These are phyloP conservation scores for Erethizon dorsatum DNA, from an alignment of 2,797 vertebrate genomes.

Conservation along the genomic window DNA sequence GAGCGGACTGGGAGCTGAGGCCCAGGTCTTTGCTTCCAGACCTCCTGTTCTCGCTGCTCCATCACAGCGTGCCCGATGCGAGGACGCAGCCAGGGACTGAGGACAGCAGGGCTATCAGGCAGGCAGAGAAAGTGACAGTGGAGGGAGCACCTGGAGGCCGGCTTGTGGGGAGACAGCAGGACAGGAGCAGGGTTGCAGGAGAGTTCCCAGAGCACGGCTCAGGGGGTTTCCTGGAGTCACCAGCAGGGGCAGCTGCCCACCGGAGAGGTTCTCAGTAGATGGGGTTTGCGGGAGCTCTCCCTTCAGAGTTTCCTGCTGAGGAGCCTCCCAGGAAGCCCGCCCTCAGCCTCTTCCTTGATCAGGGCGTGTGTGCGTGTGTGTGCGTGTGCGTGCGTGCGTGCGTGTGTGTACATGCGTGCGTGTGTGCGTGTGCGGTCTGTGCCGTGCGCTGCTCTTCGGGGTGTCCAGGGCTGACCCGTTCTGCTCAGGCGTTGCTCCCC, in stretches of 20 bases:
- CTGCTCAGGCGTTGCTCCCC: background rate
- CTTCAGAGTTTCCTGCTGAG: background rate
- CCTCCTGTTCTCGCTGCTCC: accelerated
- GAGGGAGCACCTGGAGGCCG: background rate
- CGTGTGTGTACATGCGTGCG: too few relatives aligned
- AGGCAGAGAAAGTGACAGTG: background rate
- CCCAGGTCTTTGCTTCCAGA: accelerated
- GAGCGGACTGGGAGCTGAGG: background rate
- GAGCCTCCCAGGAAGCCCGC: background rate
- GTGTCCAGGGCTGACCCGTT: accelerated
- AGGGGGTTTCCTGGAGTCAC: background rate
- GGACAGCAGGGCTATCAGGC: background rate
- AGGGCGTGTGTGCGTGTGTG: too few relatives aligned
- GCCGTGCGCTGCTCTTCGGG: background rate
- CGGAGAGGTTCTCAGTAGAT: background rate
- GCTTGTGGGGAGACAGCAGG: accelerated
- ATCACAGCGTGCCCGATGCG: accelerated
- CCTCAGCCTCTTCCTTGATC: background rate
- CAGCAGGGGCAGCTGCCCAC: background rate
- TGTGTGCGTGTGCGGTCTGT: background rate
- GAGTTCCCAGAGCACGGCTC: accelerated
- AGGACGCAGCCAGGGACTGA: background rate
- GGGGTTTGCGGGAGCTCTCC: too few relatives aligned
- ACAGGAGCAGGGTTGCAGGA: background rate
- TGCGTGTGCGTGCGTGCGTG: too few relatives aligned